Percentiles rank a stretch among this genome's conserved stretches.
Evolutionary conservation across 2,888 invertebrate species (phyloP).

Genomic region (Patella pellucida): DNA sequence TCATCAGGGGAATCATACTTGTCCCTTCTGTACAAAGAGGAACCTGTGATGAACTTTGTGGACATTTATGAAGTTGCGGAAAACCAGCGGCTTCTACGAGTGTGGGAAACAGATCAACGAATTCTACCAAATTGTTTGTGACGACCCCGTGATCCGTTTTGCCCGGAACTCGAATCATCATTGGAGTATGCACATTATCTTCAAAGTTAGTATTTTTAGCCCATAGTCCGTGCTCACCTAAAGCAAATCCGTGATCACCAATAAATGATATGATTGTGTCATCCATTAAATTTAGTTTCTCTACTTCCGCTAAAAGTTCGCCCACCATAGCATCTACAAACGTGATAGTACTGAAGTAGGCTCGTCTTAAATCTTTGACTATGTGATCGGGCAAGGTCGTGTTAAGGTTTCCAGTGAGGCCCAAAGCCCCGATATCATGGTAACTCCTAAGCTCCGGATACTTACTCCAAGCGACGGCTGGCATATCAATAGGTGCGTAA

Average conservation of each 20-base stretch:
- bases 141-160: conserved; percentile 22
- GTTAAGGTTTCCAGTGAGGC: conserved; percentile 24
- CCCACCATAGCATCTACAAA: conserved; percentile 43
- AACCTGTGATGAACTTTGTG: conserved; percentile 23
- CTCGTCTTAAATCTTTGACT: conserved; percentile 25
- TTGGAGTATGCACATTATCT: conserved; percentile 47
- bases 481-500: conserved; percentile 16
- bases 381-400: conserved; percentile 31
- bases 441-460: conserved; percentile 18
- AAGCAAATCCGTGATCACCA: conserved; percentile 46
- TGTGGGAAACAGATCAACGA: too few relatives aligned
- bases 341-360: conserved; percentile 21
- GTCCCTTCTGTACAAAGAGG: conserved; percentile 35
- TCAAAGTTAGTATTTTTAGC: conserved; percentile 53
- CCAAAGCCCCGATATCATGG: conserved; percentile 25
- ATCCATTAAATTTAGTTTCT: conserved; percentile 33
- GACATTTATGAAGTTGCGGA: conserved; percentile 15
- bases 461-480: conserved; percentile 12
- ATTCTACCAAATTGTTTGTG: too few relatives aligned
- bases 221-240: conserved; percentile 46
- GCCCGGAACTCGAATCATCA: conserved; percentile 46
- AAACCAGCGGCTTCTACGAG: too few relatives aligned
- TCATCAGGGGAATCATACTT: conserved; percentile 36
- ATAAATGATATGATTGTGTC: conserved; percentile 42
- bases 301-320: conserved; percentile 34